Conservation (phyloP, 1,140 invertebrate species). For the Pachyrhynchus sulphureomaculatus region DNA sequence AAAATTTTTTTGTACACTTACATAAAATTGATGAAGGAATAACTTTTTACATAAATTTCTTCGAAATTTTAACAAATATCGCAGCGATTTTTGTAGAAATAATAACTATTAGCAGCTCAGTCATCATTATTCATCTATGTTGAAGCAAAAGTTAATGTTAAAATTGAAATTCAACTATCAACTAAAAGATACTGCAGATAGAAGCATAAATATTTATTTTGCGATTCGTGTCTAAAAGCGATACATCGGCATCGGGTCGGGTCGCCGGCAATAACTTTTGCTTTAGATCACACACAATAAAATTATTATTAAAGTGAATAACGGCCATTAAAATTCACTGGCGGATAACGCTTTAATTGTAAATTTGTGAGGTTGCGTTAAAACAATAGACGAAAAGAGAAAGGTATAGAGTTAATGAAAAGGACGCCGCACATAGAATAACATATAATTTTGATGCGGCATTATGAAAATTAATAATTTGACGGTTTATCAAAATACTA, state of each 20-base stretch:
- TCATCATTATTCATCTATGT: too few relatives aligned
- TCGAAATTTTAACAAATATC: too few relatives aligned
- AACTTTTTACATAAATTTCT: too few relatives aligned
- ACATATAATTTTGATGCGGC: constrained; percentile 5
- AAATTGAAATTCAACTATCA: too few relatives aligned
- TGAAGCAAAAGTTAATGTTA: too few relatives aligned
- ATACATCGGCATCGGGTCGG: not conserved
- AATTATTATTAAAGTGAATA: constrained; percentile 10
- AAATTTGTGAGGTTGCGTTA: not conserved
- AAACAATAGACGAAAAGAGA: constrained; percentile 13
- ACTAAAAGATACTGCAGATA: too few relatives aligned
- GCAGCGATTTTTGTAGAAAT: too few relatives aligned
- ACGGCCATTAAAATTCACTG: constrained; percentile 8
- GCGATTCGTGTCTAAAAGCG: too few relatives aligned
- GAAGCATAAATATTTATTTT: too few relatives aligned
- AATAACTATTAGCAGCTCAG: too few relatives aligned
- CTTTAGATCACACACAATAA: constrained; percentile 2
- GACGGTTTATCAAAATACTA: not conserved
- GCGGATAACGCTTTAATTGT: constrained; percentile 14
- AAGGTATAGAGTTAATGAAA: not conserved
- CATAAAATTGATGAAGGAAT: too few relatives aligned
- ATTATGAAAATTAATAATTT: constrained; percentile 6
- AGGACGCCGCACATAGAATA: not conserved
- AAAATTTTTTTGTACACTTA: too few relatives aligned
- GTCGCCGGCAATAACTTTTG: not conserved